Evolutionary conservation across 2,888 invertebrate genomes (phyloP).

Genomic region (Deroplatys truncata): DNA sequence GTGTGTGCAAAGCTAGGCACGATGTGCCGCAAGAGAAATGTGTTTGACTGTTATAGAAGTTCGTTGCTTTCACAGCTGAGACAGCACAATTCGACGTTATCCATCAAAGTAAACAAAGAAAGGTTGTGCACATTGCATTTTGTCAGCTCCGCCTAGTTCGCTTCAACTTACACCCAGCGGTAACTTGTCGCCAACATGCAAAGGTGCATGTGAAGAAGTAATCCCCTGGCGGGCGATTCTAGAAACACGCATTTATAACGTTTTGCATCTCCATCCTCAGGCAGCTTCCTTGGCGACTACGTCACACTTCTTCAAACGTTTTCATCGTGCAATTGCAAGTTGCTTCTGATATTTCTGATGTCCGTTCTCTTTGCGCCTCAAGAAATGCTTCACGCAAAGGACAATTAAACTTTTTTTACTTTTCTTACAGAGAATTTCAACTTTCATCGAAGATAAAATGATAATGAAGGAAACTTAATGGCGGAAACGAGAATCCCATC

Average conservation of each 20-base stretch:
- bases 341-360: too few relatives aligned
- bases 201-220: constrained; percentile 10
- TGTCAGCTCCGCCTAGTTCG: background rate
- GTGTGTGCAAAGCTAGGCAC: too few relatives aligned
- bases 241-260: background rate
- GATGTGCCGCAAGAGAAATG: too few relatives aligned
- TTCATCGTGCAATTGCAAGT: background rate
- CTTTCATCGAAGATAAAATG: too few relatives aligned
- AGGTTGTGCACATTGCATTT: background rate
- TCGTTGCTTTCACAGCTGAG: background rate
- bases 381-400: too few relatives aligned
- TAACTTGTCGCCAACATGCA: constrained; percentile 12
- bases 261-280: background rate
- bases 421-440: too few relatives aligned
- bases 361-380: background rate
- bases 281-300: background rate
- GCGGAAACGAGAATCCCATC: too few relatives aligned
- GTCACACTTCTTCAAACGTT: background rate
- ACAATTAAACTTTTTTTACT: too few relatives aligned
- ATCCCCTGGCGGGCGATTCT: background rate
- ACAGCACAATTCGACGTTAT: background rate
- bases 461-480: too few relatives aligned
- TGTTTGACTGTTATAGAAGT: background rate
- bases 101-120: background rate
- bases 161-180: background rate